A percentile compares a stretch with the other conserved stretches of the same genome.
phyloP scores from a whole-genome alignment of 2,888 invertebrate species.

The Campoletis raptor region DNA sequence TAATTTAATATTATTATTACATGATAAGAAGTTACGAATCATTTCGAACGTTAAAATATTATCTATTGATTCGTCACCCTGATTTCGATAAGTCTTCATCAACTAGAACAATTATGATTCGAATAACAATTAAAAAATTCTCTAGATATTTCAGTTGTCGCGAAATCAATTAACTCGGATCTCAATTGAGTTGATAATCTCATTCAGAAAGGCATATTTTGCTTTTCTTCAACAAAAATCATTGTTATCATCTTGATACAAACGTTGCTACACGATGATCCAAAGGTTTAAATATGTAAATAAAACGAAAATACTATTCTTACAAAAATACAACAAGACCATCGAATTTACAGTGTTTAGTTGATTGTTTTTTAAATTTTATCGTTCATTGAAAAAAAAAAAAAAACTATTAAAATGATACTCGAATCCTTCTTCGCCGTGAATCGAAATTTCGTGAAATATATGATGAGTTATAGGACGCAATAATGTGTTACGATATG shows the following conservation, averaged over 20 bases:
- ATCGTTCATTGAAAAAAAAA: neutral
- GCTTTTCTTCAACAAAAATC: neutral
- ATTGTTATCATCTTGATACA: neutral
- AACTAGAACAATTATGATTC: neutral
- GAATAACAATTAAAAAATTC: neutral
- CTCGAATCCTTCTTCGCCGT: neutral
- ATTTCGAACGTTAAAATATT: neutral
- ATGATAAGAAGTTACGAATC: neutral
- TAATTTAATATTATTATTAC: too few relatives aligned
- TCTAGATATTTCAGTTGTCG: neutral
- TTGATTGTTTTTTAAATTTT: neutral
- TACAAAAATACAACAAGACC: neutral
- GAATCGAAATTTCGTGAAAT: neutral
- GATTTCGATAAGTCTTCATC: too few relatives aligned
- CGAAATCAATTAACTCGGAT: neutral
- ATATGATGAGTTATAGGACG: neutral
- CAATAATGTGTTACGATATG: neutral
- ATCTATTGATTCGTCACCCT: neutral
- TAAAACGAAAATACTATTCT: neutral
- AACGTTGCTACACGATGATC: neutral
- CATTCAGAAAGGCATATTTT: neutral
- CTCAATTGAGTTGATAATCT: neutral
- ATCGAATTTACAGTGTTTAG: neutral
- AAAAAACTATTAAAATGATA: neutral
- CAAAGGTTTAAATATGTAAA: too few relatives aligned